Conservation (phyloP, 2,888 invertebrate genomes). For the Hedychridium roseum region DNA sequence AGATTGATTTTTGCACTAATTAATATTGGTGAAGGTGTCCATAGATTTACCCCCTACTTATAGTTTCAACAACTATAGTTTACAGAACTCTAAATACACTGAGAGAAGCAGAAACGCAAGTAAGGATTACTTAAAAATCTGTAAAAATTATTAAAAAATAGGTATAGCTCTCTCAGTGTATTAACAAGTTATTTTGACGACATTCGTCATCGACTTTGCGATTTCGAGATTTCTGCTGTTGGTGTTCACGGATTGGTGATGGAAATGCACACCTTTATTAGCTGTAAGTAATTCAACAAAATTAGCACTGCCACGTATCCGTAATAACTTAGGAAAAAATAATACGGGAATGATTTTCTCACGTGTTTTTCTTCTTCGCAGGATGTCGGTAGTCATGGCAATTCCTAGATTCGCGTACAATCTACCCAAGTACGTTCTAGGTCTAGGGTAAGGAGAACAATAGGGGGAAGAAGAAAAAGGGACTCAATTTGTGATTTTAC, state of each 20-base stretch:
- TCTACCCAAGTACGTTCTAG: slow-evolving; percentile 87
- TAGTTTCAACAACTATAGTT: background rate
- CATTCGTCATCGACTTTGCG: too few species aligned
- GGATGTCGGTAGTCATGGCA: slow-evolving; percentile 86
- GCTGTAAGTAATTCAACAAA: background rate
- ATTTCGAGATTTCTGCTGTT: too few species aligned
- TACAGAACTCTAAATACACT: background rate
- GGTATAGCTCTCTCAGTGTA: too few species aligned
- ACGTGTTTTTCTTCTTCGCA: slow-evolving; percentile 63
- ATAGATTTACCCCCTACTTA: background rate
- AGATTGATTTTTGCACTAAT: background rate
- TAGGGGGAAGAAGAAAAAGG: background rate
- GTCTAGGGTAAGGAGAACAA: slow-evolving; percentile 71
- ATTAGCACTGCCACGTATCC: background rate
- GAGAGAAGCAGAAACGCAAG: too few species aligned
- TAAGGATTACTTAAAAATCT: too few species aligned
- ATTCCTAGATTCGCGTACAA: slow-evolving; percentile 84
- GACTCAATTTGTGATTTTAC: slow-evolving; percentile 23
- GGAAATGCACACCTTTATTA: background rate
- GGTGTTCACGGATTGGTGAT: background rate
- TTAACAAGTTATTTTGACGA: too few species aligned
- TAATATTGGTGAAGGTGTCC: background rate
- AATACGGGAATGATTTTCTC: background rate
- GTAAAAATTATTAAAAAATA: too few species aligned
- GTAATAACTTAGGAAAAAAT: background rate